Percentiles rank a stretch among this genome's conserved stretches.
Evolutionary conservation across 1,140 invertebrate genomes (phyloP).

Genomic region (Cydia strobilella): DNA sequence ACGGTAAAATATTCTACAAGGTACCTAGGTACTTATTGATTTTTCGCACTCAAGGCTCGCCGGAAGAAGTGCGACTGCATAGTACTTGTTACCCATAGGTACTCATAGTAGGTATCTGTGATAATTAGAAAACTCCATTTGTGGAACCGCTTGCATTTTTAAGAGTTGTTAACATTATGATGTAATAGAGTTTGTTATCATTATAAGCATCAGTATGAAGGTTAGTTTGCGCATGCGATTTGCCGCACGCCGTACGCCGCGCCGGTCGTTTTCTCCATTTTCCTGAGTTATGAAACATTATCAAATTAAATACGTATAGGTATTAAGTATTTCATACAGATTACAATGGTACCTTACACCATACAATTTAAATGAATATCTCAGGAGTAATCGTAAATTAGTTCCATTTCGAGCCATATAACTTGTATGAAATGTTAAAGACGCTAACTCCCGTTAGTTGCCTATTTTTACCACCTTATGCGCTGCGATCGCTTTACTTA

Average conservation of each 20-base stretch:
- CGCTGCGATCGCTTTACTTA: no score
- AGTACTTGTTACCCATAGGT: neutral
- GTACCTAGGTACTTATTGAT: neutral
- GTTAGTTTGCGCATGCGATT: neutral
- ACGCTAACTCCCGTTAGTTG: no score
- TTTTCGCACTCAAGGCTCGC: neutral
- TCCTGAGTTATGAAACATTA: neutral
- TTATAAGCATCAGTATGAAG: neutral
- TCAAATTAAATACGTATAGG: no score
- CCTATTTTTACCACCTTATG: no score
- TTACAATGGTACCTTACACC: no score
- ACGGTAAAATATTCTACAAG: neutral
- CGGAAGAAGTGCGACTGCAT: neutral
- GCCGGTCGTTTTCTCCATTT: neutral
- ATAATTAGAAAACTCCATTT: neutral
- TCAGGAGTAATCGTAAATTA: no score
- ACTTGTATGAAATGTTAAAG: no score
- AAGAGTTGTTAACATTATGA: neutral
- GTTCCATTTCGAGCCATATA: no score
- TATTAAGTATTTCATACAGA: no score
- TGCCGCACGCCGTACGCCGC: neutral
- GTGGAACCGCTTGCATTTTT: neutral
- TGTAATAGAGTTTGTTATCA: neutral
- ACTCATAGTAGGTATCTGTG: no score
- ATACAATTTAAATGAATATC: no score